Evolutionary conservation across 2,797 vertebrate genomes (phyloP).

Genomic region (Syngnathus acus): DNA sequence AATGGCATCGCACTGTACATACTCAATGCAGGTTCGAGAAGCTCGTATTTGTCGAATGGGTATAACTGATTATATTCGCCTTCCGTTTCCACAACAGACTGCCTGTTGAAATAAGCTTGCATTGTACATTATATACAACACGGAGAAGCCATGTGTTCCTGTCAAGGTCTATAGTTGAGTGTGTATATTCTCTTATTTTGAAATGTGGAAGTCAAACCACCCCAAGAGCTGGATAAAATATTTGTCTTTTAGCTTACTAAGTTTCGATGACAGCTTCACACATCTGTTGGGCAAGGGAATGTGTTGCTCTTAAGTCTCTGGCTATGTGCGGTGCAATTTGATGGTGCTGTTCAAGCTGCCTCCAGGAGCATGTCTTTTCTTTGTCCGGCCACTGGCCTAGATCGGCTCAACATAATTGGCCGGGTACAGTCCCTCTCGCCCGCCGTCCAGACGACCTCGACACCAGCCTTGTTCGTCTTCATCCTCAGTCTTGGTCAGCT

Average conservation of each 20-base stretch:
- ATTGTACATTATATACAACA: conserved; percentile 60
- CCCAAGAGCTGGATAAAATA: conserved; percentile 66
- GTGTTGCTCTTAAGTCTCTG: conserved; percentile 75
- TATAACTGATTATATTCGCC: conserved; percentile 56
- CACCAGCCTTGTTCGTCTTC: conserved; percentile 99
- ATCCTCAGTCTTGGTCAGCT: conserved; percentile 92
- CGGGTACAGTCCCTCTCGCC: conserved; percentile 90
- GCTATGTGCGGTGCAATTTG: conserved; percentile 77
- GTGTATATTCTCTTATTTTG: conserved; percentile 61
- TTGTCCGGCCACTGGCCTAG: conserved; percentile 65
- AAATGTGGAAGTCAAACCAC: conserved; percentile 55
- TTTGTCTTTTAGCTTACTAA: conserved; percentile 74
- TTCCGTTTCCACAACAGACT: conserved; percentile 52
- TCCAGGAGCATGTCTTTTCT: conserved; percentile 75
- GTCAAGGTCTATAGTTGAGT: conserved; percentile 52
- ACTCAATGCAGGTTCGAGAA: conserved; percentile 68
- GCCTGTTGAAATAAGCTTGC: conserved; percentile 61
- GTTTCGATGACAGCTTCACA: conserved; percentile 72
- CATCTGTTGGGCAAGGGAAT: conserved; percentile 68
- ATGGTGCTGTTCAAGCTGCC: conserved; percentile 86
- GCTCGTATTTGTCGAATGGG: conserved; percentile 57
- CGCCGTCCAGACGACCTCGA: conserved; percentile 91
- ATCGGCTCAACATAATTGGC: conserved; percentile 97
- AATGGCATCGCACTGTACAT: conserved; percentile 68
- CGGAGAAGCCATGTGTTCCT: conserved; percentile 67